Conservation (phyloP, 1,140 invertebrate genomes). For the Calephelis nemesis region DNA sequence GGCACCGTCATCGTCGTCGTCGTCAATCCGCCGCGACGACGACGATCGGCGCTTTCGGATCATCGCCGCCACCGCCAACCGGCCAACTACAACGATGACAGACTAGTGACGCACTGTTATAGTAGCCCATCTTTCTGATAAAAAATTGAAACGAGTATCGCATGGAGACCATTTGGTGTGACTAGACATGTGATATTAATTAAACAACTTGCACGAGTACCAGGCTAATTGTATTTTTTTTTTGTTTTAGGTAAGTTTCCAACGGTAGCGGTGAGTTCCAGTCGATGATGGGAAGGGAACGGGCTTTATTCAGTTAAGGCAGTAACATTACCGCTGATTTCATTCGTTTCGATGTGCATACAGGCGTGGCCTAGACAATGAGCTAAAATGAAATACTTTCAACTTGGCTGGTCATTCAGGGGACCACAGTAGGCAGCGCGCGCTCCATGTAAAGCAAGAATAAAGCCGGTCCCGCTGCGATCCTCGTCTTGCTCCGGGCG, state of each 20-base stretch:
- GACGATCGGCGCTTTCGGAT: background rate
- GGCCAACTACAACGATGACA: background rate
- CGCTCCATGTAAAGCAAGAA: too few species aligned
- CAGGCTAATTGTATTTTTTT: background rate
- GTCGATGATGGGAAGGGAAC: too few species aligned
- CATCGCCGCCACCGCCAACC: background rate
- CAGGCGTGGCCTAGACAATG: too few species aligned
- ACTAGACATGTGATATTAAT: background rate
- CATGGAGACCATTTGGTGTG: background rate
- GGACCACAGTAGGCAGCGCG: too few species aligned
- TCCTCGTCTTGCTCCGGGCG: too few species aligned
- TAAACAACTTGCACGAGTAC: background rate
- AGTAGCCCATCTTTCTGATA: background rate
- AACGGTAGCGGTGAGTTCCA: background rate
- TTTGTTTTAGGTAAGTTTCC: background rate
- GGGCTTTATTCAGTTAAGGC: too few species aligned
- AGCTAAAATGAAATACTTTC: too few species aligned
- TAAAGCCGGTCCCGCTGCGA: too few species aligned
- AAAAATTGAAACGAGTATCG: background rate
- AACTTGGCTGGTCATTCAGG: too few species aligned
- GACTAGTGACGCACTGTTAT: background rate
- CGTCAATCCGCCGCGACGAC: background rate
- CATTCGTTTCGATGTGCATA: too few species aligned
- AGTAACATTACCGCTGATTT: too few species aligned
- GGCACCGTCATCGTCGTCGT: background rate